A percentile compares a stretch with the other conserved stretches of the same genome.
Evolutionary conservation across 2,113 vertebrate genomes (phyloP).

Genomic region (Acanthisitta chloris): DNA sequence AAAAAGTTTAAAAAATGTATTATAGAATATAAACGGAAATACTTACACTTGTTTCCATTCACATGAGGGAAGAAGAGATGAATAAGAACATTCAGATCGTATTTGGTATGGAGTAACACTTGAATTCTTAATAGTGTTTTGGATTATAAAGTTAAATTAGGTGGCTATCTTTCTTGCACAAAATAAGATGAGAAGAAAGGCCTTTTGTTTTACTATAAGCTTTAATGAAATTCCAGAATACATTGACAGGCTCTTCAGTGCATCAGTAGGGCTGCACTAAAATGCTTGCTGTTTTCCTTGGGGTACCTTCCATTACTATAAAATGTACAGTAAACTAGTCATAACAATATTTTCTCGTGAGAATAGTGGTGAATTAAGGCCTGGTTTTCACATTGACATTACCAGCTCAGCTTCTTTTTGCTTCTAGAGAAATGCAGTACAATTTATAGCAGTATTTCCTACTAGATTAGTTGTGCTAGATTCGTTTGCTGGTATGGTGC

Average conservation of each 20-base stretch:
- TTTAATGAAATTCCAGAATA: conserved; percentile 27
- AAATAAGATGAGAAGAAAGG: background rate
- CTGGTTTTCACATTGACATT: conserved; percentile 25
- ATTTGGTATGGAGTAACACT: background rate
- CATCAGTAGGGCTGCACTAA: conserved; percentile 1
- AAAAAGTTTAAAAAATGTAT: background rate
- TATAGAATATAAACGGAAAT: background rate
- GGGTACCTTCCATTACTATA: conserved; percentile 31
- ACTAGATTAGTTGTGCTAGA: background rate
- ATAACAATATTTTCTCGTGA: conserved; percentile 18
- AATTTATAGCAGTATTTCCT: background rate
- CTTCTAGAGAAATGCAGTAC: conserved; percentile 7
- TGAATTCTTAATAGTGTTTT: background rate
- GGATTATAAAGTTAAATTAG: conserved; percentile 2
- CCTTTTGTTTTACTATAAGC: conserved; percentile 26
- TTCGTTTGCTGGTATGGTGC: background rate
- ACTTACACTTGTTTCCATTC: background rate
- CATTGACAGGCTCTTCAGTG: background rate
- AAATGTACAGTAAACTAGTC: conserved; percentile 28
- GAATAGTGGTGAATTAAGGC: conserved; percentile 35
- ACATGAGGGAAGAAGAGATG: background rate
- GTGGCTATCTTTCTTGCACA: background rate
- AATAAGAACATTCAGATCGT: background rate
- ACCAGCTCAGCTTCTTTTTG: conserved; percentile 46
- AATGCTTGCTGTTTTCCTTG: conserved; percentile 34